Evolutionary conservation across 2,888 invertebrate species (phyloP), one percentile per base, ranked within the genome.

Genomic region (Laspeyria flexula): DNA sequence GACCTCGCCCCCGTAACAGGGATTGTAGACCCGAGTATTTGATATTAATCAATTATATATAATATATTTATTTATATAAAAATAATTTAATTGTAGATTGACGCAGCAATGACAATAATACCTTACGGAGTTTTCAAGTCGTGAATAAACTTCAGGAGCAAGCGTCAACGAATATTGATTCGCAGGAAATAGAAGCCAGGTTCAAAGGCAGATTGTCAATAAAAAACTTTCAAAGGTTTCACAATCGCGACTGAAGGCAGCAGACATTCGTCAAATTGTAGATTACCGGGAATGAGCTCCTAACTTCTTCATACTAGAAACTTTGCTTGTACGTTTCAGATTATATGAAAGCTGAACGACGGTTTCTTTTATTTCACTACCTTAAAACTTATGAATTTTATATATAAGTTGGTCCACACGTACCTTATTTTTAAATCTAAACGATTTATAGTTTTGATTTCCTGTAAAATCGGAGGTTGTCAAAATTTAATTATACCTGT

Each of bases 221-320:
- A 40, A 40, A 37, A 40, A 40, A 16, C 16, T 40, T 40, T 29
- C 16, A 40, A 40, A 21, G 37, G 21, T 37, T 21, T 29, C 29
- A 40, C 40, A 40, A 40, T 16, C 29, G 40, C 6, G 29, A 12
- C n/a, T 40, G 29, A 40, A 29, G 40, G 18, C 21, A 37, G 37
- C 21, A 37, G 11, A 40, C 16, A 40, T 40, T 29, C 40, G 40
- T 40, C 29, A 40, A 40, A 29, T 40, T 40, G 40, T 29, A 27
- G 16, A 40, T 40, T 15, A 40, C 27, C 9, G 13, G 6, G 9
- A 16, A 29, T 4, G 29, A 40, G 15, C 27, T 27, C 29, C 40
- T 37, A 37, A 40, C 40, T 40, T 40, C 40, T n/a, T 16, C 16
- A 21, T 29, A 16, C n/a, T 1, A 29, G 29, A 15, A 40, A 40